Evolutionary conservation across 2,888 invertebrate genomes (phyloP).

Genomic region (Anaspis maculata): DNA sequence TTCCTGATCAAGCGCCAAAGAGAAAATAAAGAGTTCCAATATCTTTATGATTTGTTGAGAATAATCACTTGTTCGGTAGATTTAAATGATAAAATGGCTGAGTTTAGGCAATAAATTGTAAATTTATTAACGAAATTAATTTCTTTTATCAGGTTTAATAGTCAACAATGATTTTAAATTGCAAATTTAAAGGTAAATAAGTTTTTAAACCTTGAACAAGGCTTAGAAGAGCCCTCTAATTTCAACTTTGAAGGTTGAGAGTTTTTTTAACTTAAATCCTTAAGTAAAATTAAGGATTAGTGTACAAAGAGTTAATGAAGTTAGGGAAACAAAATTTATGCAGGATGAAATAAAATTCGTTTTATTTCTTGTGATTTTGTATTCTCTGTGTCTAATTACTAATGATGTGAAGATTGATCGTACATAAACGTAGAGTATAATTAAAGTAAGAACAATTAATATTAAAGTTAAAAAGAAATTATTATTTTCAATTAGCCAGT

Average conservation of each 20-base stretch:
- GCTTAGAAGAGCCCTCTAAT: slow-evolving; percentile 4
- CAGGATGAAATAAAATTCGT: not conserved
- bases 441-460: slow-evolving; percentile 47
- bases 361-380: slow-evolving; percentile 31
- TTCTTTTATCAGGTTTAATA: slow-evolving; percentile 2
- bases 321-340: slow-evolving; percentile 19
- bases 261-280: slow-evolving; percentile 6
- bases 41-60: slow-evolving; percentile 68
- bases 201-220: slow-evolving; percentile 3
- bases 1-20: slow-evolving; percentile 56
- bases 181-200: slow-evolving; percentile 4
- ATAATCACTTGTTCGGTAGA: slow-evolving; percentile 60
- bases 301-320: slow-evolving; percentile 2
- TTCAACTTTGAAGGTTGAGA: slow-evolving; percentile 3
- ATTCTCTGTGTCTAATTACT: slow-evolving; percentile 34
- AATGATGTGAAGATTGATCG: slow-evolving; percentile 46
- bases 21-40: slow-evolving; percentile 67
- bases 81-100: slow-evolving; percentile 61
- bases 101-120: slow-evolving; percentile 46
- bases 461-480: slow-evolving; percentile 41
- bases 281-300: not conserved
- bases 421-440: slow-evolving; percentile 50
- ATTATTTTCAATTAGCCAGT: slow-evolving; percentile 44
- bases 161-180: slow-evolving; percentile 2
- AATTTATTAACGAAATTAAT: slow-evolving; percentile 2